Percentiles rank a stretch among this genome's conserved stretches.
phyloP scores from a whole-genome alignment of 2,888 invertebrate genomes.

The Agrochola circellaris region DNA sequence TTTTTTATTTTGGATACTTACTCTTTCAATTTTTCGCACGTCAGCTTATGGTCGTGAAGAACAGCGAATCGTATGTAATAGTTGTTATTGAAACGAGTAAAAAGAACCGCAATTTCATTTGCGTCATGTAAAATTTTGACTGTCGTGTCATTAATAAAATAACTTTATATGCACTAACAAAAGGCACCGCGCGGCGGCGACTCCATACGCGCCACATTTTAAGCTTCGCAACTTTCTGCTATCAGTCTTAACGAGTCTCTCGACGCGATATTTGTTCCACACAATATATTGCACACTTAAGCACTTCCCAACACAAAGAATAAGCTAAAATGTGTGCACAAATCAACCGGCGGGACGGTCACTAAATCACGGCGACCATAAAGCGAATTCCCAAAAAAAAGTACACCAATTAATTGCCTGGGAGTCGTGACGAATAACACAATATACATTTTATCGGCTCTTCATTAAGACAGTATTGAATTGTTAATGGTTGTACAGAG shows the following conservation, averaged over 20 bases:
- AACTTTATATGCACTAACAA: slow-evolving; percentile 65
- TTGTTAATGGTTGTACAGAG: slow-evolving; percentile 86
- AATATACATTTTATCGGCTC: slow-evolving; percentile 89
- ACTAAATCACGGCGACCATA: slow-evolving; percentile 85
- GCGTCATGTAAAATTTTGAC: slow-evolving; percentile 42
- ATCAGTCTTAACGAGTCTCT: slow-evolving; percentile 83
- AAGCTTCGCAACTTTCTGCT: slow-evolving; percentile 78
- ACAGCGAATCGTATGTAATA: slow-evolving; percentile 4
- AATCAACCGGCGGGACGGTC: slow-evolving; percentile 82
- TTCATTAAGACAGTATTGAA: slow-evolving; percentile 89
- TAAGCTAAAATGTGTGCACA: slow-evolving; percentile 83
- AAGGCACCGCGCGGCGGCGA: slow-evolving; percentile 59
- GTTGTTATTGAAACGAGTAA: slow-evolving; percentile 34
- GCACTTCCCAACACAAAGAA: slow-evolving; percentile 82
- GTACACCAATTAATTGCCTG: slow-evolving; percentile 85
- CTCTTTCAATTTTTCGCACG: neutral
- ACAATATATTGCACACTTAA: slow-evolving; percentile 87
- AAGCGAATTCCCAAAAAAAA: slow-evolving; percentile 83
- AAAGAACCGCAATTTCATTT: slow-evolving; percentile 43
- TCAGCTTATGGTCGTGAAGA: slow-evolving; percentile 18
- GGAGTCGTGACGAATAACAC: slow-evolving; percentile 85
- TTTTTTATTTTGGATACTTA: neutral
- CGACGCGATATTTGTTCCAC: slow-evolving; percentile 83
- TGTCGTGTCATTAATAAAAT: slow-evolving; percentile 63
- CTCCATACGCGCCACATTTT: slow-evolving; percentile 67